Evolutionary conservation across 1,140 invertebrate genomes (phyloP), one percentile per base, ranked within the genome.

Genomic region (Neuroterus valhalla): DNA sequence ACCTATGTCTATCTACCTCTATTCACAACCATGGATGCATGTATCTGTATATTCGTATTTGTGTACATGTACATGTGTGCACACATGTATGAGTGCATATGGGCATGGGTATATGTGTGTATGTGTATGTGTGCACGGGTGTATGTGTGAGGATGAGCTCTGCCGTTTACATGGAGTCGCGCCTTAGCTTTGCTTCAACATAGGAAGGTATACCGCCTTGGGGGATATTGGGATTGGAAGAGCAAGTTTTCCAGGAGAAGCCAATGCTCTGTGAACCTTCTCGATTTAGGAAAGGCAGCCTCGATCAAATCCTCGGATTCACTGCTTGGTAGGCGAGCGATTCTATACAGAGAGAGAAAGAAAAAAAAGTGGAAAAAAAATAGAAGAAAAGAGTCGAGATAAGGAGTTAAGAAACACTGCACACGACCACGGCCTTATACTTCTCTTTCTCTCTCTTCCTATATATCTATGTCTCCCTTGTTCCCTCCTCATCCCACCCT

Each of bases 251-350:
- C 68, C 55, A 38, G 55, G 46, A 55, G 44, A 48, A 70, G 69
- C 50, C 68, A 70, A 70, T 70, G 68, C 46, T 38, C 14, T 50
- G 46, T 70, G 50, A 52, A 52, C 50, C 52, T 55, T 50, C 21
- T 55, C 48, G 46, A 55, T 70, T 70, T 70, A 55, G 69, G 69
- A 70, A 55, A 70, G 26, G 69, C 67, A 70, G 44, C 62, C 50
- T 71, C 62, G 42, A 71, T 66, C 71, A 52, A 69, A 72, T 76
- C 70, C 66, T 68, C 15, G 42, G 23, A 62, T 70, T 26, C 45
- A 48, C 43, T 45, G 68, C 46, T 55, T 55, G 19, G 52, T 55
- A 55, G 52, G 52, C 23, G 26, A 55, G 52, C 52, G 52, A 55
- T 55, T 55, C 52, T 0, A 15, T 21, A 73, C 45, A 68, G 48